Conservation (phyloP, 2,888 invertebrate species). For the Eupithecia pulchellata region DNA sequence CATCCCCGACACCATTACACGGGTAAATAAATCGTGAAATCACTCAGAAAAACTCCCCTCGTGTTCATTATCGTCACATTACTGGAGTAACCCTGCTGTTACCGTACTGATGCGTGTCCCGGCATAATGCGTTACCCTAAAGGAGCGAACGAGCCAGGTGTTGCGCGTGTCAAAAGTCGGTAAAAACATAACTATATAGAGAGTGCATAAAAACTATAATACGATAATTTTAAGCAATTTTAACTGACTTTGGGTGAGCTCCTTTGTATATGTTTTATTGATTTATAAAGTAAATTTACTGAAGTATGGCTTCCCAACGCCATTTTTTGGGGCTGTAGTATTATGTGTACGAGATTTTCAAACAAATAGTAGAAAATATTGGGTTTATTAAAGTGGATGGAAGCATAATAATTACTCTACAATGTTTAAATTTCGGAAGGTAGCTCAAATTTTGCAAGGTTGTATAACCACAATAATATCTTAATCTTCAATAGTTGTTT, state of each 20-base stretch:
- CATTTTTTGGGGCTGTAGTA: not conserved
- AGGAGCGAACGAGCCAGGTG: not conserved
- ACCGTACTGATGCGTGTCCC: constrained; percentile 7
- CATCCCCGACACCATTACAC: not conserved
- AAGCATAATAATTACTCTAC: too few species aligned
- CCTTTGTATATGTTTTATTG: not conserved
- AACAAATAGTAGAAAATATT: not conserved
- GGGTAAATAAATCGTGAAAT: constrained; percentile 14
- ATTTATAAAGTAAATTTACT: too few species aligned
- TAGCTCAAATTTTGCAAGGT: not conserved
- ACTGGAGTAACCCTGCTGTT: not conserved
- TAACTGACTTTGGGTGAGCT: not conserved
- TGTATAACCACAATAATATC: not conserved
- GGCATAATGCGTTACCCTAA: constrained; percentile 12
- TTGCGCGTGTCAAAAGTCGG: too few species aligned
- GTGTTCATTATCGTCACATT: constrained; percentile 11
- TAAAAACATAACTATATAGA: too few species aligned
- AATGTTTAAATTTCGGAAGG: not conserved
- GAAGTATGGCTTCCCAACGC: too few species aligned
- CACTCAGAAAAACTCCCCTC: constrained; percentile 12
- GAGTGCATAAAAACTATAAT: too few species aligned
- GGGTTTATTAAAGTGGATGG: not conserved
- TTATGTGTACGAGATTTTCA: not conserved
- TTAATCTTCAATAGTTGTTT: not conserved
- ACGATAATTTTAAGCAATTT: not conserved